phyloP scores from a whole-genome alignment of 2,797 vertebrate species.

The Crenuchus spilurus region DNA sequence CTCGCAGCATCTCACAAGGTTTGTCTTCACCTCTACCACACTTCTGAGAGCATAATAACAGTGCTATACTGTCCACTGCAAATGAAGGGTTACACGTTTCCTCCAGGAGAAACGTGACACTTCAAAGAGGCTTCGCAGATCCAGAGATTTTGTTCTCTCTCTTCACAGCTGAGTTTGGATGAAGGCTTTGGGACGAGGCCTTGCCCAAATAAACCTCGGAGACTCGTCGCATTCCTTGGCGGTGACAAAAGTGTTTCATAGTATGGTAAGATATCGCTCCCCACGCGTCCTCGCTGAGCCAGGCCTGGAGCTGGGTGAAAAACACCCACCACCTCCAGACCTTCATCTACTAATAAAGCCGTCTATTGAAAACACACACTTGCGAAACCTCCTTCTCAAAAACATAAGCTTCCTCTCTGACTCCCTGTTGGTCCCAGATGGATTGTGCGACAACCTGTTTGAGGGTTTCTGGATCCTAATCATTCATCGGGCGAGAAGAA shows the following conservation, averaged over 20 bases:
- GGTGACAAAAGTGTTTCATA: slow-evolving; percentile 58
- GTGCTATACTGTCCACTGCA: not conserved
- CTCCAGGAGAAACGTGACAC: slow-evolving; percentile 13
- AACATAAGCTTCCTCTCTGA: slow-evolving; percentile 31
- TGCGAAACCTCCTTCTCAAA: slow-evolving; percentile 8
- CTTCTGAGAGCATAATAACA: slow-evolving; percentile 24
- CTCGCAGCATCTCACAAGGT: slow-evolving; percentile 19
- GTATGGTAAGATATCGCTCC: slow-evolving; percentile 34
- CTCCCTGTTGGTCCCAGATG: slow-evolving; percentile 47
- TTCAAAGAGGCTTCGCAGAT: slow-evolving; percentile 18
- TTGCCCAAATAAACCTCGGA: slow-evolving; percentile 45
- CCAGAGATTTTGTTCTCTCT: slow-evolving; percentile 25
- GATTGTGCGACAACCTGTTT: slow-evolving; percentile 33
- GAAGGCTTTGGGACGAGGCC: slow-evolving; percentile 13
- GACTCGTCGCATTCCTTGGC: slow-evolving; percentile 51
- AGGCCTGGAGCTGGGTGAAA: slow-evolving; percentile 23
- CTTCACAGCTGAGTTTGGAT: slow-evolving; percentile 19
- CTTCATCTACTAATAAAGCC: slow-evolving; percentile 53
- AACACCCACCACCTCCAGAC: slow-evolving; percentile 37
- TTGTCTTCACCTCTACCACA: slow-evolving; percentile 12
- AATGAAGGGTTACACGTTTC: slow-evolving; percentile 22
- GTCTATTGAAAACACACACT: slow-evolving; percentile 51
- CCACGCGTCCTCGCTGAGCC: slow-evolving; percentile 25
- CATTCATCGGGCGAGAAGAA: slow-evolving; percentile 33
- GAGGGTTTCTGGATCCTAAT: slow-evolving; percentile 44